Evolutionary conservation across 2,113 vertebrate genomes (phyloP), one percentile per base, ranked within the genome.

Genomic region (Fulmarus glacialis): DNA sequence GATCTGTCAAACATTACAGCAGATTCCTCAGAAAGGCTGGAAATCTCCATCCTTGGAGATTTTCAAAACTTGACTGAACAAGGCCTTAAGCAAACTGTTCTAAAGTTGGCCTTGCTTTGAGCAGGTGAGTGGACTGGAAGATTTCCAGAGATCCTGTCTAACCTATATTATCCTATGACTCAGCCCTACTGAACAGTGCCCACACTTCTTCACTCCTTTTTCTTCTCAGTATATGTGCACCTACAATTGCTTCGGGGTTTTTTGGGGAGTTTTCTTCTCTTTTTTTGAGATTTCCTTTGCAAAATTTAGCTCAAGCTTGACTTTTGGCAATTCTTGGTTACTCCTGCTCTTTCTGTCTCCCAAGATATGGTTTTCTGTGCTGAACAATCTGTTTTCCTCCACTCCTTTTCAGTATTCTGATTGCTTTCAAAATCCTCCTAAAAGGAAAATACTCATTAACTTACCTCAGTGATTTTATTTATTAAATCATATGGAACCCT

Each of bases 261-360:
- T 16, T 6, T 6, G 15, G 15, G 43, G 15, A 15, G 43, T 3
- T 8, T 43, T 38, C 8, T 16, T 14, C 2, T 26, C 2, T 24
- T 8, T n/a, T 66, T 73, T 63, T 3, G 6, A 16, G 17, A 43
- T 4, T 53, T 71, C 8, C 16, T 60, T 60, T 36, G 8, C 15
- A 77, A 77, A 50, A 55, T 40, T 60, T 77, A 56, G 23, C 27
- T 95, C 15, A 38, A 36, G 27, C 20, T 15, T 19, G n/a, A 32
- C 26, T 50, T 75, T 3, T 48, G 56, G 21, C 3, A 71, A 18
- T 50, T 59, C 32, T 34, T 53, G 8, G 30, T 58, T 75, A 42
- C 3, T 42, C 15, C 16, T 47, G 60, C 18, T 75, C 14, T 58
- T 88, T 81, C 50, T 75, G 34, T 59, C 55, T 75, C 50, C 36